Evolutionary conservation across 2,888 invertebrate genomes (phyloP).

Genomic region (Hanleya hanleyi): DNA sequence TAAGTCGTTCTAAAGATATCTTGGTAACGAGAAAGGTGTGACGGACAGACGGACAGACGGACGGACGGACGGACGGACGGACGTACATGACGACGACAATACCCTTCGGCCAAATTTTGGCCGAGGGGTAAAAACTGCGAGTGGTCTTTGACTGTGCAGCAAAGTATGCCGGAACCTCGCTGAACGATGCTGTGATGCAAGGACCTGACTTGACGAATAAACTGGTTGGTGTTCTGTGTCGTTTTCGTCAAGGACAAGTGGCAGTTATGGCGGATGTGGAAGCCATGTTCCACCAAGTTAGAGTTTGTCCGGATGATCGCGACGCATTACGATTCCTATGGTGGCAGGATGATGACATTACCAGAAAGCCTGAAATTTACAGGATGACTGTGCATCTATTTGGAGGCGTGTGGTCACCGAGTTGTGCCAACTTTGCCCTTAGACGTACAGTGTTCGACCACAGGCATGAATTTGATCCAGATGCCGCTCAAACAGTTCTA

Average conservation of each 20-base stretch:
- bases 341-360: slow-evolving; percentile 8
- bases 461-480: neutral
- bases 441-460: too few relatives aligned
- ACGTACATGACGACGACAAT: too few relatives aligned
- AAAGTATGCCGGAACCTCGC: slow-evolving; percentile 13
- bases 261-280: slow-evolving; percentile 33
- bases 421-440: slow-evolving; percentile 1
- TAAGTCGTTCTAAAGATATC: too few relatives aligned
- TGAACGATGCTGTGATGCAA: slow-evolving; percentile 28
- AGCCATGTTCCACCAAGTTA: slow-evolving; percentile 33
- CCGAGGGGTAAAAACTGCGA: too few relatives aligned
- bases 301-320: slow-evolving; percentile 18
- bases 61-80: too few relatives aligned
- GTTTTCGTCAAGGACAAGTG: slow-evolving; percentile 26
- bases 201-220: slow-evolving; percentile 31
- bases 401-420: neutral
- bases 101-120: too few relatives aligned
- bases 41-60: too few relatives aligned
- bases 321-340: slow-evolving; percentile 24
- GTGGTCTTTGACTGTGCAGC: slow-evolving; percentile 40
- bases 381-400: neutral
- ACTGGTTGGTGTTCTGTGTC: slow-evolving; percentile 26
- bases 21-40: too few relatives aligned
- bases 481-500: neutral
- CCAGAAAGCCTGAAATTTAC: neutral